Conservation (phyloP, 2,888 invertebrate genomes). For the Trichogramma dendrolimi region DNA sequence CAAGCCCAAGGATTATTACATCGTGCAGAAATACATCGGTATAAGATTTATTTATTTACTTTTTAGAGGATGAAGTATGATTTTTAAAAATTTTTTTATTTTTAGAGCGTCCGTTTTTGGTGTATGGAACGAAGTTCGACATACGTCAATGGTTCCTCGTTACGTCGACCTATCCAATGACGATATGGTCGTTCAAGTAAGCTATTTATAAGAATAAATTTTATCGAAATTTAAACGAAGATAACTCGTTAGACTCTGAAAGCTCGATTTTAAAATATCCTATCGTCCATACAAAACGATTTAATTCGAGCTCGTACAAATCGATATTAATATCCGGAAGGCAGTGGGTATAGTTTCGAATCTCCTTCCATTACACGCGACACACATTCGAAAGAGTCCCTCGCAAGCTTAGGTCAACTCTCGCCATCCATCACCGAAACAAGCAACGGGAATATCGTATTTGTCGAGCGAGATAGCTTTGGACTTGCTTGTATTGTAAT, state of each 20-base stretch:
- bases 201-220: constrained; percentile 14
- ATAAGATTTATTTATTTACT: constrained; percentile 18
- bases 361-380: too few relatives aligned
- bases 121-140: constrained; percentile 85
- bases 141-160: constrained; percentile 86
- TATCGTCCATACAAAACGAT: too few relatives aligned
- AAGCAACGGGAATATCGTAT: too few relatives aligned
- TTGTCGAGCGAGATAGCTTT: too few relatives aligned
- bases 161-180: constrained; percentile 71
- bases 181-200: constrained; percentile 80
- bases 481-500: too few relatives aligned
- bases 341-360: too few relatives aligned
- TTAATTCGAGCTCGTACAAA: too few relatives aligned
- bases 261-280: too few relatives aligned
- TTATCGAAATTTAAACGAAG: neutral
- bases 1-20: constrained; percentile 63
- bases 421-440: too few relatives aligned
- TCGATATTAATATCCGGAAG: too few relatives aligned
- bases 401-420: too few relatives aligned
- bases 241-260: neutral
- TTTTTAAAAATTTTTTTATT: constrained; percentile 28
- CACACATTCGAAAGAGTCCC: too few relatives aligned
- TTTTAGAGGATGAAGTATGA: neutral
- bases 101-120: constrained; percentile 74
- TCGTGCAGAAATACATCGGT: constrained; percentile 91